Conservation (phyloP, 2,888 invertebrate species). For the Eilema sororculum region DNA sequence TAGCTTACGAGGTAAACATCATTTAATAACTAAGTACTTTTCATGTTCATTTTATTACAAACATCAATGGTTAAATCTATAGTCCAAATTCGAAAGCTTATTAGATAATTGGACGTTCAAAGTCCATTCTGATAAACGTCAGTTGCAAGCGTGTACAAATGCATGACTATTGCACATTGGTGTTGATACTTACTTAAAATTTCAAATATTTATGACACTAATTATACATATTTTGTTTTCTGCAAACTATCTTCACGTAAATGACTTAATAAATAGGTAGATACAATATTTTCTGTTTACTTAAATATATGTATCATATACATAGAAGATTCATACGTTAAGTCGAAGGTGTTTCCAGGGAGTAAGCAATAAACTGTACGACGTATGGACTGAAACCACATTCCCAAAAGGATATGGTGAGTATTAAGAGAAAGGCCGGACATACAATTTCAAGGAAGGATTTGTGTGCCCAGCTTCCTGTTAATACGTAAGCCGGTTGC, state of each 20-base stretch:
- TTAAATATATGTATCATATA: not conserved
- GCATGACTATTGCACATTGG: no score
- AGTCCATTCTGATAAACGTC: not conserved
- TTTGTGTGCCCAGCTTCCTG: conserved; percentile 37
- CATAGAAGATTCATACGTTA: conserved; percentile 37
- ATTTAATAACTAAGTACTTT: no score
- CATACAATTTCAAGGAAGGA: conserved; percentile 37
- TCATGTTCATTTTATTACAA: not conserved
- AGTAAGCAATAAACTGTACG: conserved; percentile 39
- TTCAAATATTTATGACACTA: no score
- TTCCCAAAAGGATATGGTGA: conserved; percentile 41
- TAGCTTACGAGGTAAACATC: not conserved
- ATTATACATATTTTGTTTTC: no score
- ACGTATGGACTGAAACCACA: conserved; percentile 35
- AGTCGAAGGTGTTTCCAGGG: conserved; percentile 28
- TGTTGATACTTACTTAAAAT: no score
- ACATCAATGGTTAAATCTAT: no score
- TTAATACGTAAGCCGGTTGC: conserved; percentile 30
- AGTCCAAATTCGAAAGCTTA: not conserved
- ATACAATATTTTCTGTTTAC: not conserved
- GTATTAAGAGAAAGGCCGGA: conserved; percentile 33
- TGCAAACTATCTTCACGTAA: no score
- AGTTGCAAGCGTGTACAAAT: no score
- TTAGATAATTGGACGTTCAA: not conserved
- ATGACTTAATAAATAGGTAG: no score